These are phyloP conservation scores for Gibbula magus DNA, from an alignment of 2,888 invertebrate genomes.

Conservation along the genomic window DNA sequence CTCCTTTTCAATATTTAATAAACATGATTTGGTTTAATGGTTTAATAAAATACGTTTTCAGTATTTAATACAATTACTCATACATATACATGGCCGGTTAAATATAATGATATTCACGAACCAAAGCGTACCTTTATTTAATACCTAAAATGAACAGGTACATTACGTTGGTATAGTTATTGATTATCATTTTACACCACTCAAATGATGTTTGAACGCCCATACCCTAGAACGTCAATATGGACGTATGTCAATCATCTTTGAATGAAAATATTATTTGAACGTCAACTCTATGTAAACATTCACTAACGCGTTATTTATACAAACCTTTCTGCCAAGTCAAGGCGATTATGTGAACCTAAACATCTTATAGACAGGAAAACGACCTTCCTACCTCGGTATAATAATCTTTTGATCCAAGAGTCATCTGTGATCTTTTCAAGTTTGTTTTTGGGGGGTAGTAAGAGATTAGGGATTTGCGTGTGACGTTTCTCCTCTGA, in stretches of 20 bases:
- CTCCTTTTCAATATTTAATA: too few relatives aligned
- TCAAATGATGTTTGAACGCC: too few relatives aligned
- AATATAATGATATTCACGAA: too few relatives aligned
- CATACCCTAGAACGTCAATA: too few relatives aligned
- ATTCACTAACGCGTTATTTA: background rate
- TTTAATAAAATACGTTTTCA: too few relatives aligned
- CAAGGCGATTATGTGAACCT: background rate
- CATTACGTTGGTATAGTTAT: too few relatives aligned
- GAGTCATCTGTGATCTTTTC: background rate
- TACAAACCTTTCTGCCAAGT: background rate
- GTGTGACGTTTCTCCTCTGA: background rate
- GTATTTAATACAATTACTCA: too few relatives aligned
- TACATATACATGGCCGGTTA: too few relatives aligned
- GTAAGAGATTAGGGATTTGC: background rate
- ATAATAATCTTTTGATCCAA: background rate
- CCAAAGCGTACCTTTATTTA: too few relatives aligned
- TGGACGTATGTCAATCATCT: background rate
- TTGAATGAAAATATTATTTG: background rate
- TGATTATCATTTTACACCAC: too few relatives aligned
- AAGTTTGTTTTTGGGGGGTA: background rate
- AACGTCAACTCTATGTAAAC: background rate
- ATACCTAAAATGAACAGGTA: too few relatives aligned
- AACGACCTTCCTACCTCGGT: background rate
- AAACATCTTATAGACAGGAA: background rate
- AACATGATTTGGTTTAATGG: too few relatives aligned